Percentiles rank a stretch among this genome's conserved stretches.
These are phyloP conservation scores for Corythornis vintsioides DNA, from an alignment of 2,113 vertebrate species.

Conservation along the genomic window DNA sequence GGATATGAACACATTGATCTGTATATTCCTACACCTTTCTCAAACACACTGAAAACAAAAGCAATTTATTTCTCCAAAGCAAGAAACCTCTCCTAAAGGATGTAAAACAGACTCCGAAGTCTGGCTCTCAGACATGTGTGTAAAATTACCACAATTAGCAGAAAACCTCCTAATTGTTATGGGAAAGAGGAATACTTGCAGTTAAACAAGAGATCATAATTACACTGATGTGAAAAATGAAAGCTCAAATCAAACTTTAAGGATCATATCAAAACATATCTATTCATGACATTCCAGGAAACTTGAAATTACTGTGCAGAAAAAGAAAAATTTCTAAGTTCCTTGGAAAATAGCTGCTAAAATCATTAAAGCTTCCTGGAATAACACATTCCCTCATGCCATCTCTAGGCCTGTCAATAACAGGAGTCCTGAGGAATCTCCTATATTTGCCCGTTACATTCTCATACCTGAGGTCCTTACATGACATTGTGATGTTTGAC, in stretches of 20 bases:
- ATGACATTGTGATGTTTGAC: neutral
- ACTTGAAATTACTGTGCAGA: neutral
- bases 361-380: neutral
- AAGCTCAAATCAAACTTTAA: neutral
- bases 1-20: neutral
- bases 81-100: neutral
- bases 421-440: neutral
- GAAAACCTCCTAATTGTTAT: neutral
- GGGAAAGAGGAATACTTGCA: neutral
- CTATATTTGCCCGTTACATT: neutral
- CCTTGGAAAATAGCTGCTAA: conserved; percentile 28
- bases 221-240: neutral
- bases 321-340: neutral
- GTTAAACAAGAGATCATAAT: neutral
- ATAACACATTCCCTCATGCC: neutral
- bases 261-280: neutral
- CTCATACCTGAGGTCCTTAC: neutral
- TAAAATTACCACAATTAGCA: neutral
- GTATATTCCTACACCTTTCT: neutral
- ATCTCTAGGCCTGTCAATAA: conserved; percentile 31
- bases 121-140: neutral
- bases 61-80: neutral
- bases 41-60: neutral
- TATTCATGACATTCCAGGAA: neutral
- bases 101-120: neutral